Conservation (phyloP, 2,888 invertebrate genomes). For the Monopis laevigella region DNA sequence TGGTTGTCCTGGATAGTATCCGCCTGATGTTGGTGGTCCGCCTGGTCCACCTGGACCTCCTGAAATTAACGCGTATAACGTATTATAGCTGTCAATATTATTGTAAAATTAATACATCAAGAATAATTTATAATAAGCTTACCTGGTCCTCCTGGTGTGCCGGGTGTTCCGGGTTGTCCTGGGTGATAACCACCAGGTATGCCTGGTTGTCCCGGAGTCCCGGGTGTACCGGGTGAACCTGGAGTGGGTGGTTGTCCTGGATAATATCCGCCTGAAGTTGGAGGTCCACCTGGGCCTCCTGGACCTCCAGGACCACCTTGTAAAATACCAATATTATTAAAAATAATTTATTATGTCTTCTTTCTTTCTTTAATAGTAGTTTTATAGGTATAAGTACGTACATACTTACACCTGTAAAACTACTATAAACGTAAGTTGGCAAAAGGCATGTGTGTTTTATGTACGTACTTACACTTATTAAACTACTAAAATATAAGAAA, state of each 20-base stretch:
- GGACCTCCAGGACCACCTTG: constrained; percentile 25
- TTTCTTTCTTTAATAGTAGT: no score
- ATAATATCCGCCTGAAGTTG: constrained; percentile 19
- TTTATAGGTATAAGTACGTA: no score
- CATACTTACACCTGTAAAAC: no score
- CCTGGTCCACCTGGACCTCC: constrained; percentile 31
- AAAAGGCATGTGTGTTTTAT: no score
- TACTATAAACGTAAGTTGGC: no score
- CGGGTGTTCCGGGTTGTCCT: constrained; percentile 23
- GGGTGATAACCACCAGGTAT: constrained; percentile 37
- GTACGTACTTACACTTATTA: no score
- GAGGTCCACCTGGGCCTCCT: constrained; percentile 20
- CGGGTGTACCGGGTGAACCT: constrained; percentile 19
- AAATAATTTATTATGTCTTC: no score
- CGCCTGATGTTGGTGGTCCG: constrained; percentile 20
- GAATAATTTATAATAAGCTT: neutral
- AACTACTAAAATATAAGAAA: no score
- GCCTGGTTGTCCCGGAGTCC: constrained; percentile 34
- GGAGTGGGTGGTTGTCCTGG: constrained; percentile 25
- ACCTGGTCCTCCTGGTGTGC: constrained; percentile 22
- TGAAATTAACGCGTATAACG: no score
- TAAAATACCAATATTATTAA: no score
- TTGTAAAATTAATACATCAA: no score
- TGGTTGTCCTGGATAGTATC: constrained; percentile 20
- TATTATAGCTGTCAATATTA: no score